These are phyloP conservation scores for Pegoplata infirma DNA, from an alignment of 2,888 invertebrate species.

Conservation along the genomic window DNA sequence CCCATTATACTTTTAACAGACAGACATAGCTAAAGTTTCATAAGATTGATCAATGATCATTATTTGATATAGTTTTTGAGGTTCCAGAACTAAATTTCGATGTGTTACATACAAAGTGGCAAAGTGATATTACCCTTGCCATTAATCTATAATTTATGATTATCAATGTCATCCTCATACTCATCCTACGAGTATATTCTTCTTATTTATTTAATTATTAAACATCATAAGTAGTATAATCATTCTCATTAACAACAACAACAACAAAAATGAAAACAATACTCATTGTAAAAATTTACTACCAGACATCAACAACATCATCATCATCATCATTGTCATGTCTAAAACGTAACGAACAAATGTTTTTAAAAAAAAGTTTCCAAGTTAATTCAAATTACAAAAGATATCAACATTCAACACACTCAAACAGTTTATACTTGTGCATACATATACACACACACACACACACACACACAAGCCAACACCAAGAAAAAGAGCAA, in stretches of 20 bases:
- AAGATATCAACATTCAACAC: slow-evolving; percentile 38
- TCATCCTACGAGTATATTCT: too few species aligned
- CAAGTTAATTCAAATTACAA: slow-evolving; percentile 55
- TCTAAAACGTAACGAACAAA: not conserved
- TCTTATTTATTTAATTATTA: slow-evolving; percentile 14
- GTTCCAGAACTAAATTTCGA: too few species aligned
- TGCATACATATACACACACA: not conserved
- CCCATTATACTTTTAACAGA: too few species aligned
- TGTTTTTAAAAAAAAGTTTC: slow-evolving; percentile 1
- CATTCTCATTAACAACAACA: slow-evolving; percentile 15
- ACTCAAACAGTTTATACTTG: not conserved
- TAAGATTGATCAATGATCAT: too few species aligned
- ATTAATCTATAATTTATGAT: too few species aligned
- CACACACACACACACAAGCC: not conserved
- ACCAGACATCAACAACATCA: slow-evolving; percentile 26
- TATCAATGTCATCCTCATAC: not conserved
- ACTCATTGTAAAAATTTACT: slow-evolving; percentile 7
- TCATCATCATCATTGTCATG: not conserved
- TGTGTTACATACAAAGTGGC: too few species aligned
- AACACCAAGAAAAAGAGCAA: slow-evolving; percentile 40
- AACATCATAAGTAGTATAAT: slow-evolving; percentile 21
- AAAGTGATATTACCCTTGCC: too few species aligned
- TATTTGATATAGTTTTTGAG: too few species aligned
- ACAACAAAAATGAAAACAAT: too few species aligned
- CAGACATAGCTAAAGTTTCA: too few species aligned